phyloP scores from a whole-genome alignment of 2,797 vertebrate species.

The Hippopotamyrus pictus region DNA sequence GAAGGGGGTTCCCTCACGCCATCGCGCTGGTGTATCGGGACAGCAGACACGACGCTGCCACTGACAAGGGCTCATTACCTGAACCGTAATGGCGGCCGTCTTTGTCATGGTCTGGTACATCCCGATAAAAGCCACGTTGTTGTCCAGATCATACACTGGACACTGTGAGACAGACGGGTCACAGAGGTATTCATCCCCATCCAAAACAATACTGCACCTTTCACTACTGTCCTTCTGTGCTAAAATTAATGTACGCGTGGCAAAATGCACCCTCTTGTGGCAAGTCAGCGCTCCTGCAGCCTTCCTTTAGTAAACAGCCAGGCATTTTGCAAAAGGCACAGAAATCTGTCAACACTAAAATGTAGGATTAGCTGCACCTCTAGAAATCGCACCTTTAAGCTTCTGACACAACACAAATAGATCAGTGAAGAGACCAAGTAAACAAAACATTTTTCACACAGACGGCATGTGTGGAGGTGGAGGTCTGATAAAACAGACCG shows the following conservation, averaged over 20 bases:
- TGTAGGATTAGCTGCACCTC: neutral
- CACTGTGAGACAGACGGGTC: constrained; percentile 58
- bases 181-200: neutral
- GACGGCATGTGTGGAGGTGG: neutral
- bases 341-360: neutral
- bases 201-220: neutral
- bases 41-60: neutral
- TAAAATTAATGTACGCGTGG: neutral
- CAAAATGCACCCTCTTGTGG: constrained; percentile 24
- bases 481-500: neutral
- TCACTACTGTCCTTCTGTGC: neutral
- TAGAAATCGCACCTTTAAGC: neutral
- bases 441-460: neutral
- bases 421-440: neutral
- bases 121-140: constrained; percentile 95
- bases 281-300: neutral
- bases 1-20: neutral
- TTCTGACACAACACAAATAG: neutral
- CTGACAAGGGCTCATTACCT: constrained; percentile 60
- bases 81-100: constrained; percentile 92
- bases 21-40: neutral
- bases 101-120: constrained; percentile 99
- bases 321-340: neutral
- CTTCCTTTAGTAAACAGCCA: neutral
- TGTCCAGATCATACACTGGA: constrained; percentile 93